Conservation (phyloP, 2,113 vertebrate species). For the Suncus etruscus region DNA sequence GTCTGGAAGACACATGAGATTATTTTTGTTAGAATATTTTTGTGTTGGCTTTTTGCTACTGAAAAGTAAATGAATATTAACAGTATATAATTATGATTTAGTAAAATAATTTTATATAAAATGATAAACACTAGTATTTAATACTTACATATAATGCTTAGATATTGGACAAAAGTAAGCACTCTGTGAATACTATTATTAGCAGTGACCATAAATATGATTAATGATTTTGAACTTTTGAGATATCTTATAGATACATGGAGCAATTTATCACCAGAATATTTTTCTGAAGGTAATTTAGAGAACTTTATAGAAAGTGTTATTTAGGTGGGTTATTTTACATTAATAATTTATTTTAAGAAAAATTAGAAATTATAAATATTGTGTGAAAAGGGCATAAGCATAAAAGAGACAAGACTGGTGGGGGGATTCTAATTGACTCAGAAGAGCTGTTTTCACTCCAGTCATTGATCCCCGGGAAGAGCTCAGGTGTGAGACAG, state of each 20-base stretch:
- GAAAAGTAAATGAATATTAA: constrained; percentile 29
- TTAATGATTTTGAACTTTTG: constrained; percentile 53
- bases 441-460: too few relatives aligned
- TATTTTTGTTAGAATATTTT: neutral
- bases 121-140: neutral
- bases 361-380: too few relatives aligned
- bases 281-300: constrained; percentile 22
- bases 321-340: too few relatives aligned
- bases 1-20: neutral
- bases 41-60: constrained; percentile 20
- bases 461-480: too few relatives aligned
- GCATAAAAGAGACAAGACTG: too few relatives aligned
- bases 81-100: neutral
- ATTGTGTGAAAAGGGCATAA: too few relatives aligned
- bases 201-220: neutral
- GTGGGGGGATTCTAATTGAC: too few relatives aligned
- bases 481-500: too few relatives aligned
- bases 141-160: neutral
- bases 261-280: constrained; percentile 42
- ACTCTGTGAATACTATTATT: neutral
- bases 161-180: neutral
- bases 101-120: constrained; percentile 5
- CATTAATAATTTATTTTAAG: neutral
- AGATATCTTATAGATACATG: constrained; percentile 13
- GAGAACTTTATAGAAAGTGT: neutral